Conservation (phyloP, 2,113 vertebrate genomes). For the Petrocephalus zakoni region DNA sequence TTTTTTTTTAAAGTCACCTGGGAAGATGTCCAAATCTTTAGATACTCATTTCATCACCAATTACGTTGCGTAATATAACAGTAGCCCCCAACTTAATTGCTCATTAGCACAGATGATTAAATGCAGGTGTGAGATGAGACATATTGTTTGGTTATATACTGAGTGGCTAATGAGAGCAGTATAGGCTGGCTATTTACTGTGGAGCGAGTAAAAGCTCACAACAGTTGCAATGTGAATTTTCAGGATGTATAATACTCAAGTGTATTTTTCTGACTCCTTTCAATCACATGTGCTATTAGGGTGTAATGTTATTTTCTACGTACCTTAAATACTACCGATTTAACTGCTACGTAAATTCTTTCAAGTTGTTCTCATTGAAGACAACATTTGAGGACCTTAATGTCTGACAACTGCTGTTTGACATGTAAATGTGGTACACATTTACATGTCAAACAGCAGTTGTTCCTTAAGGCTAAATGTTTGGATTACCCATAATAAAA, state of each 20-base stretch:
- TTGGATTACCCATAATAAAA: neutral
- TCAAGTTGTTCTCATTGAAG: neutral
- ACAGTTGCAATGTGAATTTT: neutral
- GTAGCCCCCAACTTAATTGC: neutral
- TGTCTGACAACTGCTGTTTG: neutral
- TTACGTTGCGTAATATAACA: slow-evolving; percentile 1
- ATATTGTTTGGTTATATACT: neutral
- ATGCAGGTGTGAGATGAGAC: neutral
- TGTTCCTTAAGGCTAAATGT: neutral
- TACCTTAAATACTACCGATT: neutral
- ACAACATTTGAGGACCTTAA: neutral
- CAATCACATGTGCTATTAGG: neutral
- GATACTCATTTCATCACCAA: neutral
- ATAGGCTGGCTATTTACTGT: neutral
- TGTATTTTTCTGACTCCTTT: neutral
- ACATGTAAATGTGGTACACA: neutral
- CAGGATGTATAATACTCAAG: neutral
- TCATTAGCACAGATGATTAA: neutral
- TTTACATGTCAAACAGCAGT: neutral
- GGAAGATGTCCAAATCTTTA: neutral
- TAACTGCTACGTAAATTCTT: neutral
- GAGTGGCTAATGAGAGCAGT: neutral
- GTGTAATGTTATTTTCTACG: neutral
- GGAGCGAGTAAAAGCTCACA: neutral
- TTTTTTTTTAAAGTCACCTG: neutral